Conservation (phyloP, 2,888 invertebrate genomes). For the Craniophora ligustri region DNA sequence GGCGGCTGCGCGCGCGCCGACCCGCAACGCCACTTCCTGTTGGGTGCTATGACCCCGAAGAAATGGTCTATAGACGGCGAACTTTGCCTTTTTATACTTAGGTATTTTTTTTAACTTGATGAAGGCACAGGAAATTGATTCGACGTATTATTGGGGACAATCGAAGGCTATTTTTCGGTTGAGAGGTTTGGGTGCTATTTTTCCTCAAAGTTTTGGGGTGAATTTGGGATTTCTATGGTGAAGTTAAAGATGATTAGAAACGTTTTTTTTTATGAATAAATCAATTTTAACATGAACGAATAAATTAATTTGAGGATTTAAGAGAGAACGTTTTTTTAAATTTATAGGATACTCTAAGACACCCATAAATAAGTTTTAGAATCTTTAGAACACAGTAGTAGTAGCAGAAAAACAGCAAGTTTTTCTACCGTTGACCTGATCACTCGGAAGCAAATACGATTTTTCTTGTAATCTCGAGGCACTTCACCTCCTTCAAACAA, state of each 20-base stretch:
- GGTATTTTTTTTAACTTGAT: slow-evolving; percentile 70
- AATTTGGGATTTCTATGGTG: neutral
- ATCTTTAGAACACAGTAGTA: too few species aligned
- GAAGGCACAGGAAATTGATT: slow-evolving; percentile 83
- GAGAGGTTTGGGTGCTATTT: slow-evolving; percentile 49
- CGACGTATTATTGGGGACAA: slow-evolving; percentile 66
- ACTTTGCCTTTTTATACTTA: slow-evolving; percentile 73
- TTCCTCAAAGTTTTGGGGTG: slow-evolving; percentile 27
- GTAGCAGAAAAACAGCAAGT: too few species aligned
- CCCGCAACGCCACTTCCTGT: slow-evolving; percentile 85
- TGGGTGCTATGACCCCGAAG: slow-evolving; percentile 88
- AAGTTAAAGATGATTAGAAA: slow-evolving; percentile 2
- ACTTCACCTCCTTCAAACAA: slow-evolving; percentile 21
- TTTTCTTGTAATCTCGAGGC: slow-evolving; percentile 16
- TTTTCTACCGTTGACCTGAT: neutral
- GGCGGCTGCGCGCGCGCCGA: slow-evolving; percentile 79
- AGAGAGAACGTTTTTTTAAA: too few species aligned
- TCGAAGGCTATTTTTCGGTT: slow-evolving; percentile 81
- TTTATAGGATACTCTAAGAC: too few species aligned
- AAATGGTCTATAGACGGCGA: slow-evolving; percentile 79
- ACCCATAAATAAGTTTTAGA: too few species aligned
- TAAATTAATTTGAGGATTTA: too few species aligned
- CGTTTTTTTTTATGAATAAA: neutral
- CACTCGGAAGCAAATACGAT: neutral
- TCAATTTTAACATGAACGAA: too few species aligned